These are phyloP conservation scores for Sinohyriopsis cumingii DNA, from an alignment of 2,888 invertebrate species.

Conservation along the genomic window DNA sequence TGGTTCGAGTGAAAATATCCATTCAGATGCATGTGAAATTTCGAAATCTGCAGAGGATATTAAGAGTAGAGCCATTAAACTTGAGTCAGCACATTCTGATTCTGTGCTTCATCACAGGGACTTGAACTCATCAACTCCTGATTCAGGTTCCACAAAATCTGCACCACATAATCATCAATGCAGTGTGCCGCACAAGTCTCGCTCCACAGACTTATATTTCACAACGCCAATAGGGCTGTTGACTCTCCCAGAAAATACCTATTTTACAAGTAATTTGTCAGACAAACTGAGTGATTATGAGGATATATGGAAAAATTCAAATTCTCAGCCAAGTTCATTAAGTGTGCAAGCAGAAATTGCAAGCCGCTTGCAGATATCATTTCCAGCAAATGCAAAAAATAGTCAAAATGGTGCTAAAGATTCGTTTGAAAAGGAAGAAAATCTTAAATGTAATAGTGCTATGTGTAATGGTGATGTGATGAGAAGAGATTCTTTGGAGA, in stretches of 20 bases:
- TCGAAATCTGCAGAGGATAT: no score
- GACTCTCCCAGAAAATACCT: constrained; percentile 70
- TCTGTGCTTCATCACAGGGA: no score
- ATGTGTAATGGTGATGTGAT: neutral
- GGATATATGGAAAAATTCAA: constrained; percentile 83
- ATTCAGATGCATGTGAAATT: no score
- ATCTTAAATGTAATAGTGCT: neutral
- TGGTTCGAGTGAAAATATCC: no score
- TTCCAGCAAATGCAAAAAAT: constrained; percentile 7
- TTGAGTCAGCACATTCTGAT: no score
- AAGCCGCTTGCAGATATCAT: constrained; percentile 26
- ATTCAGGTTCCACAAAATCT: no score
- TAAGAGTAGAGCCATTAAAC: no score
- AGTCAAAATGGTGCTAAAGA: neutral
- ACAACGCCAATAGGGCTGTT: constrained; percentile 50
- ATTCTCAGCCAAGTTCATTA: constrained; percentile 26
- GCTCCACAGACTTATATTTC: constrained; percentile 40
- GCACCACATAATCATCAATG: constrained; percentile 10
- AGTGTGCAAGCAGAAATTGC: constrained; percentile 33
- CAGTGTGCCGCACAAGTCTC: no score
- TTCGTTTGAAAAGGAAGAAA: neutral
- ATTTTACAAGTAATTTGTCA: constrained; percentile 88
- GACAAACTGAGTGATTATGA: constrained; percentile 97
- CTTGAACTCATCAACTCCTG: no score
- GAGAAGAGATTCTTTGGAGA: neutral